phyloP scores from a whole-genome alignment of 2,113 vertebrate species.

The Tragelaphus buxtoni region DNA sequence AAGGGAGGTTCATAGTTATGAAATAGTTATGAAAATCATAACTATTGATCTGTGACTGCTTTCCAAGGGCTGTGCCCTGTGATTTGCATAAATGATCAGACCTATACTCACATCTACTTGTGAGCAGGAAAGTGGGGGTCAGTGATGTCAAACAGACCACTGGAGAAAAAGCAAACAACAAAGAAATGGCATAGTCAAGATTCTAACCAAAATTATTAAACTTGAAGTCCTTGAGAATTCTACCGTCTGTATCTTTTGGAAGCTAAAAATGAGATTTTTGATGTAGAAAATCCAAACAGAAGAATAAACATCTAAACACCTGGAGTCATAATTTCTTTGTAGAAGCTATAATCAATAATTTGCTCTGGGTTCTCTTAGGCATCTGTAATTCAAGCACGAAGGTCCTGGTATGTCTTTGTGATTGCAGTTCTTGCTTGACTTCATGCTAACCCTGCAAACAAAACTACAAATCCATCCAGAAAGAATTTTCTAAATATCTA shows the following conservation, averaged over 20 bases:
- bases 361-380: background rate
- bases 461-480: background rate
- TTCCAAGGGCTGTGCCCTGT: background rate
- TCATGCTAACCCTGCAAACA: conserved; percentile 35
- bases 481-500: background rate
- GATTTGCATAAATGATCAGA: background rate
- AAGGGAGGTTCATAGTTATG: background rate
- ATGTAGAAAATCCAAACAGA: background rate
- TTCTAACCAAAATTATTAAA: background rate
- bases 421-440: background rate
- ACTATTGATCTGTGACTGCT: background rate
- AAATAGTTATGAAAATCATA: background rate
- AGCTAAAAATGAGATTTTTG: background rate
- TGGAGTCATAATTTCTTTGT: background rate
- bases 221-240: background rate
- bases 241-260: background rate
- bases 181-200: background rate
- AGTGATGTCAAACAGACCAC: background rate
- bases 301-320: background rate
- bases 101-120: background rate
- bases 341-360: background rate
- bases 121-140: background rate
- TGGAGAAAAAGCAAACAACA: background rate
- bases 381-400: background rate
- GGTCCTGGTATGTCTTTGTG: background rate